Evolutionary conservation across 1,140 invertebrate species (phyloP).

Genomic region (Drosophila sturtevanti): DNA sequence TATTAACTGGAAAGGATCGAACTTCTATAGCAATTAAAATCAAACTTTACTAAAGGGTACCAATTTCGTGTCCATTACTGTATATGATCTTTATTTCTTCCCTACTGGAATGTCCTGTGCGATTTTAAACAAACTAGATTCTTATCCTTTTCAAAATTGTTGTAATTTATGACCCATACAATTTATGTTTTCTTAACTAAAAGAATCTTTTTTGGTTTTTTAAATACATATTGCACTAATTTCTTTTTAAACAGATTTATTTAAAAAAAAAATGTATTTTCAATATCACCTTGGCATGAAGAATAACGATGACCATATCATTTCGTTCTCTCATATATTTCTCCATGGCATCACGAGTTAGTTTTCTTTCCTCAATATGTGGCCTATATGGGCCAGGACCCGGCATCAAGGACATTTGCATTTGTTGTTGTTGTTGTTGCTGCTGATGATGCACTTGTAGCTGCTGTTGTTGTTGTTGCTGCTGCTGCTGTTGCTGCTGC

Average conservation of each 20-base stretch:
- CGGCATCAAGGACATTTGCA: constrained; percentile 72
- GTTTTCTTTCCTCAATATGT: constrained; percentile 89
- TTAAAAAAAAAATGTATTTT: no score
- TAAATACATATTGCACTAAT: no score
- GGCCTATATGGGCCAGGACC: constrained; percentile 83
- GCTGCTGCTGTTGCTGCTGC: constrained; percentile 82
- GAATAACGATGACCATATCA: constrained; percentile 98
- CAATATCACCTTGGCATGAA: constrained; percentile 93
- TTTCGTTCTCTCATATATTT: constrained; percentile 96
- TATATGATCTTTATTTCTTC: no score
- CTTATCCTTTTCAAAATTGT: neutral
- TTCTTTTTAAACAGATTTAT: no score
- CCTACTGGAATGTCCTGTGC: neutral
- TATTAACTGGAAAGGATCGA: no score
- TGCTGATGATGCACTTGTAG: constrained; percentile 68
- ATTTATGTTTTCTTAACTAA: no score
- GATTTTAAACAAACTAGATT: neutral
- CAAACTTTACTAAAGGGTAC: no score
- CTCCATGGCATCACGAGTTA: constrained; percentile 97
- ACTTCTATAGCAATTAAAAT: no score
- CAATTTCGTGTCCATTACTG: no score
- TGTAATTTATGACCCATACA: no score
- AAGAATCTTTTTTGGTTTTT: no score
- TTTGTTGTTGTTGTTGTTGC: constrained; percentile 70
- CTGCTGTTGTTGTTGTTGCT: constrained; percentile 70